Evolutionary conservation across 2,113 vertebrate species (phyloP), one percentile per base, ranked within the genome.

Genomic region (Amphiprion percula): DNA sequence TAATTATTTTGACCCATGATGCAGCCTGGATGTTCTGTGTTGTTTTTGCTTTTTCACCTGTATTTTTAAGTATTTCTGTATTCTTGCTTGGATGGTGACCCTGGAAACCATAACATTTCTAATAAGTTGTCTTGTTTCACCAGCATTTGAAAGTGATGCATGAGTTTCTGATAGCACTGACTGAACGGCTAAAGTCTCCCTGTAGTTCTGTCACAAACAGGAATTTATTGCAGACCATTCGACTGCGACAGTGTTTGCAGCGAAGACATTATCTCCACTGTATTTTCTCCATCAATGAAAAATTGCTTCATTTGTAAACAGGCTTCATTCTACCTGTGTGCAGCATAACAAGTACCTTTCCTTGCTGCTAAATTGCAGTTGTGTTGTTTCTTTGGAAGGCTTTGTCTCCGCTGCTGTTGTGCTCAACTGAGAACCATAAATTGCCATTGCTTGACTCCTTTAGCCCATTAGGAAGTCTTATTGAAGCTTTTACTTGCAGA

Each of bases 401-500:
- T 71, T 73, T 58, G 55, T 53, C 23, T 72, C 9, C 46, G 7
- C 16, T 54, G 7, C 60, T 80, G 19, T 52, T 30, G 54, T 64
- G 24, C 59, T 23, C 12, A 8, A 46, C 58, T 4, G 16, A 76
- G 50, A 17, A 24, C 53, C 58, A 66, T 59, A 53, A 61, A 83
- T 16, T 56, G 33, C 26, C 4, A 19, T 46, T 72, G 67, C 65
- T 58, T 21, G n/a, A 33, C 56, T 61, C 59, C 44, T 68, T 58
- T 70, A 33, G 71, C 54, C 67, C 59, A 62, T 80, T 58, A 78
- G 46, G 12, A 80, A 28, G 49, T 80, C 62, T 80, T 44, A 30
- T 56, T 33, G 17, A 75, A 47, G 69, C 72, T 82, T 58, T 80
- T 85, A 61, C 76, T 80, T 77, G 44, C 70, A 63, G 15, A 83